Percentiles rank a stretch among this genome's conserved stretches.
Evolutionary conservation across 2,797 vertebrate species (phyloP).

Genomic region (Onychomys arenicola): DNA sequence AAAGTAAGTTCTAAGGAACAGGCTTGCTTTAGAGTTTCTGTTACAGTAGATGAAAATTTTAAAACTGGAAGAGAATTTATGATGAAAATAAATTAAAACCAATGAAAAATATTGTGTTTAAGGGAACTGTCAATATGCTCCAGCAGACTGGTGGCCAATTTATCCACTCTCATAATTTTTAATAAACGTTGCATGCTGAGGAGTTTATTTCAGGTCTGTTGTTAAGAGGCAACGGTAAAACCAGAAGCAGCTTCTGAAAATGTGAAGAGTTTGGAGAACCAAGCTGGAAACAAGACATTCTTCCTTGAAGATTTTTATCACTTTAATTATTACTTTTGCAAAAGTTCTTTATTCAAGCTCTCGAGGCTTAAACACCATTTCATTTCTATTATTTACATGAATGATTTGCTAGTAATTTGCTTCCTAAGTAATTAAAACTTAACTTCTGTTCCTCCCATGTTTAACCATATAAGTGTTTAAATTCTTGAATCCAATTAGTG

Average conservation of each 20-base stretch:
- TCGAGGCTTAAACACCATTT: background rate
- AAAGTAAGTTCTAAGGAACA: background rate
- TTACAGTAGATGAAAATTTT: background rate
- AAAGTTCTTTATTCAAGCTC: background rate
- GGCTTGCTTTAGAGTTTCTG: background rate
- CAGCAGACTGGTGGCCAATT: background rate
- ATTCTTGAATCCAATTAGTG: background rate
- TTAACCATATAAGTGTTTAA: slow-evolving; percentile 10
- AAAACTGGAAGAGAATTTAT: slow-evolving; percentile 10
- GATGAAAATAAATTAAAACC: slow-evolving; percentile 24
- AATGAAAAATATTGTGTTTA: background rate
- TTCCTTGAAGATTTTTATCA: slow-evolving; percentile 11
- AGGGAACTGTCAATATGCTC: background rate
- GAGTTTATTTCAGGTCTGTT: background rate
- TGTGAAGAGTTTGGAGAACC: background rate
- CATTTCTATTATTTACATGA: slow-evolving; percentile 15
- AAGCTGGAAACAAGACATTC: background rate
- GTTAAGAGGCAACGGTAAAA: slow-evolving; percentile 1
- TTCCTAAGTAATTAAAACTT: slow-evolving; percentile 37
- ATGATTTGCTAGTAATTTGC: slow-evolving; percentile 45
- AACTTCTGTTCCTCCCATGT: background rate
- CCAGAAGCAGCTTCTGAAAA: background rate
- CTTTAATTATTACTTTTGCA: slow-evolving; percentile 3
- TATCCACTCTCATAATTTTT: background rate
- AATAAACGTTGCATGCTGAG: background rate